Evolutionary conservation across 2,113 vertebrate genomes (phyloP).

Genomic region (Cephalopholis sonnerati): DNA sequence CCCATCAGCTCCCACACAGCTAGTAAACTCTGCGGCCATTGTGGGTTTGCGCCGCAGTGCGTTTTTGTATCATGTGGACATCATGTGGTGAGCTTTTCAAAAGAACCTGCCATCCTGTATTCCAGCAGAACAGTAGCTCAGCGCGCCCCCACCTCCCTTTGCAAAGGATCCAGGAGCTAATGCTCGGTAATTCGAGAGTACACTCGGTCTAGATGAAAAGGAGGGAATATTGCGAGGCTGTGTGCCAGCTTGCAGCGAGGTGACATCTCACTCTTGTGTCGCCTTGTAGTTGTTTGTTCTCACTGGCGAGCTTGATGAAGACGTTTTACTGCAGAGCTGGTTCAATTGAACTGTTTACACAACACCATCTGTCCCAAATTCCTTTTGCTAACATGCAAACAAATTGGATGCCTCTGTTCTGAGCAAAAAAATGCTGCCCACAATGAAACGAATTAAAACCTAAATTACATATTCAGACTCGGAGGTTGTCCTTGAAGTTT

Average conservation of each 20-base stretch:
- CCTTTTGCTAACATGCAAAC: conserved; percentile 39
- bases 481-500: background rate
- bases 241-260: conserved; percentile 21
- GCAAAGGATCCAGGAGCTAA: conserved; percentile 41
- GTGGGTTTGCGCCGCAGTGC: conserved; percentile 51
- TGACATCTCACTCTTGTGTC: conserved; percentile 48
- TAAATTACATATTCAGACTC: conserved; percentile 33
- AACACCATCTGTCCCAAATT: conserved; percentile 54
- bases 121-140: conserved; percentile 47
- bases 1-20: conserved; percentile 64
- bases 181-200: conserved; percentile 36
- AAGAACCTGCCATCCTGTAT: conserved; percentile 59
- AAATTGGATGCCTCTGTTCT: conserved; percentile 39
- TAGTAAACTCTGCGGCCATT: conserved; percentile 60
- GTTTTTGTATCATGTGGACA: conserved; percentile 70
- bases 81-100: conserved; percentile 72
- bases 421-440: conserved; percentile 4
- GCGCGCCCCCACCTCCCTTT: conserved; percentile 9
- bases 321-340: conserved; percentile 31
- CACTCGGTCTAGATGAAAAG: conserved; percentile 23
- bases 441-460: conserved; percentile 24
- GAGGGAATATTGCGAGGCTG: conserved; percentile 21
- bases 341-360: conserved; percentile 49
- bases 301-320: conserved; percentile 35
- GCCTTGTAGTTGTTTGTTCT: conserved; percentile 54